Evolutionary conservation across 35 echinoderm and acorn worm genomes (phyloP), one percentile per base, ranked within the genome.

Genomic region (Ophioderma brevispina): DNA sequence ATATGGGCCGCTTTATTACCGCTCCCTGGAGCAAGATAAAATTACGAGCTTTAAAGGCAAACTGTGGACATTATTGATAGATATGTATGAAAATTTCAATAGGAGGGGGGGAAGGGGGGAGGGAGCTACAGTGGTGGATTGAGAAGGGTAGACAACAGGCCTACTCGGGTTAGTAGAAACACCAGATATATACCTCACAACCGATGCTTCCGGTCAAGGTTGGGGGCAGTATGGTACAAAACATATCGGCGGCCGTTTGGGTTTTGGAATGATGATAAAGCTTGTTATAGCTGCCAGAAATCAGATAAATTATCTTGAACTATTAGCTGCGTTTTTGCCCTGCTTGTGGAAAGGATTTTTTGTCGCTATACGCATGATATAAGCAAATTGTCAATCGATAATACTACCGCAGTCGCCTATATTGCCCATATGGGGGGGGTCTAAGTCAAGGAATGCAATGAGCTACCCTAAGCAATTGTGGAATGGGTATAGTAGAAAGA

Each of bases 1-100:
- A 80, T 94, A 91, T 91, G 91, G 92, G 2, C 92, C 91, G 36
- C 79, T 97, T 33, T 76, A 85, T 76, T 97, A 97, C 76, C 49
- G 92, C 37, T 43, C 37, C 3, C 31, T 94, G 19, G 92, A 97
- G 50, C 87, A 78, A 36, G 91, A 82, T 0, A 93, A 97, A 84
- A 93, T 80, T 49, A 28, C n/a, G 39, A 38, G 88, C 92, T 36
- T 41, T 94, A 8, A 94, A 55, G 78, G 35, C 31, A 32, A 59
- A 89, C 50, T 86, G 81, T 17, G 95, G 88, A 77, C 87, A 97
- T 38, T 94, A 80, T 91, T 83, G n/a, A n/a, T n/a, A 97, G 39
- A 89, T 59, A 38, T 39, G 82, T 13, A 82, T 84, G 63, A 42
- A 38, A 75, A 39, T 91, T 70, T 83, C 80, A 31, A 19, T 32